Evolutionary conservation across 2,113 vertebrate species (phyloP).

Genomic region (human (Homo sapiens)): GRCh38 chr6:135967501-135968000

Average conservation of each 20-base stretch:
- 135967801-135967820: neutral
- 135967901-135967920: neutral
- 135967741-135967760: neutral
- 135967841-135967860: neutral
- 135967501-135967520: neutral
- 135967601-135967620: neutral
- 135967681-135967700: neutral
- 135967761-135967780: neutral
- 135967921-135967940: neutral
- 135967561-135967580: neutral
- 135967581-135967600: neutral
- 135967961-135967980: neutral
- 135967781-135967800: neutral
- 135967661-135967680: neutral
- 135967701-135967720: neutral
- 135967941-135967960: neutral
- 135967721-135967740: neutral
- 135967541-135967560: neutral
- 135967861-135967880: neutral
- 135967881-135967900: neutral
- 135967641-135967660: neutral
- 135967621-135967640: neutral
- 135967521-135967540: neutral
- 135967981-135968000: conserved; percentile 31
- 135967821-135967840: neutral